phyloP scores from a whole-genome alignment of 2,888 invertebrate genomes.

The Escarpia spicata region DNA sequence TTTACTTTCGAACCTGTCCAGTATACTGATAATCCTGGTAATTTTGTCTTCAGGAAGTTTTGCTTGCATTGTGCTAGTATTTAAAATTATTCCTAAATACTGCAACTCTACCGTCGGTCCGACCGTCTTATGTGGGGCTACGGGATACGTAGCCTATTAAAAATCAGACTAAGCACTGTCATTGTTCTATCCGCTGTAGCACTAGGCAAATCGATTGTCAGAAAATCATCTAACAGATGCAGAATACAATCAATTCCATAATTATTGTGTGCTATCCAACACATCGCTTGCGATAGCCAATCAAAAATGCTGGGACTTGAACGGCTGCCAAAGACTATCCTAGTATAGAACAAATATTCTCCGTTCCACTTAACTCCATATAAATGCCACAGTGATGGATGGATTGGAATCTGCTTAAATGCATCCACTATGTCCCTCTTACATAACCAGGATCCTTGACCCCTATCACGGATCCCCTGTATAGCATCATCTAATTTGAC shows the following conservation, averaged over 20 bases:
- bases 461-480: too few species aligned
- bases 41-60: not conserved
- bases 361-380: constrained; percentile 5
- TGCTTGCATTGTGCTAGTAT: not conserved
- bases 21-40: not conserved
- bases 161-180: not conserved
- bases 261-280: not conserved
- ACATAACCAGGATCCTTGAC: not conserved
- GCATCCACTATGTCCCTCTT: not conserved
- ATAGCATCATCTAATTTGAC: too few species aligned
- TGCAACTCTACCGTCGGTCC: not conserved
- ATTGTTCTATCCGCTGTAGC: not conserved
- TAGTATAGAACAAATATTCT: not conserved
- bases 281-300: not conserved
- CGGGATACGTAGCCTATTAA: not conserved
- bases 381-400: not conserved
- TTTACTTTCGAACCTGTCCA: not conserved
- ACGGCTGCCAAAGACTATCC: not conserved
- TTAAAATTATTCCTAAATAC: not conserved
- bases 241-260: too few species aligned
- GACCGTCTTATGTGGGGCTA: not conserved
- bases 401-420: not conserved
- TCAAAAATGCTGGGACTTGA: not conserved
- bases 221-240: not conserved
- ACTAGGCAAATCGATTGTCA: not conserved